phyloP scores from a whole-genome alignment of 2,113 vertebrate species.

The Cavia porcellus region DNA sequence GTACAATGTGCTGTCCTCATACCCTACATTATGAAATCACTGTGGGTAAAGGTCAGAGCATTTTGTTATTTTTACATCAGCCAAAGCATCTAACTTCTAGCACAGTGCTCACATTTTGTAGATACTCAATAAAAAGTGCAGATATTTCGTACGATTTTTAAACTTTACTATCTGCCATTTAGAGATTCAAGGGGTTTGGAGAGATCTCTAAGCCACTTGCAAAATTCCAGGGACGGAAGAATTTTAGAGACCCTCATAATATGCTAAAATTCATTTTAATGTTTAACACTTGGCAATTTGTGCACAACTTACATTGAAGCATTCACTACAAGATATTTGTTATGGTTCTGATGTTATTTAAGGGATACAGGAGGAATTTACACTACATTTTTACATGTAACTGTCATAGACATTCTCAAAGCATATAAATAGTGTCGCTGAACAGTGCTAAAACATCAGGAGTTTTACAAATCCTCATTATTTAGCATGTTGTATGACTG shows the following conservation, averaged over 20 bases:
- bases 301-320: neutral
- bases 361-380: neutral
- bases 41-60: neutral
- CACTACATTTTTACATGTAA: neutral
- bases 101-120: neutral
- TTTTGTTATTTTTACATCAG: neutral
- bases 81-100: neutral
- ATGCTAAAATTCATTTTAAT: neutral
- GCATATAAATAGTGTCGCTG: neutral
- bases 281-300: neutral
- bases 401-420: neutral
- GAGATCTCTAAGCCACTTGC: neutral
- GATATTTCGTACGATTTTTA: neutral
- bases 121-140: neutral
- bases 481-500: conserved; percentile 29
- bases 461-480: conserved; percentile 65
- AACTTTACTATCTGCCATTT: neutral
- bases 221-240: conserved; percentile 25
- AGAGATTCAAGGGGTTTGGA: neutral
- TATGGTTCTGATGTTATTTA: neutral
- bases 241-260: neutral
- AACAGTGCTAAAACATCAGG: neutral
- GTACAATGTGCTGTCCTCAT: neutral
- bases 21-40: neutral
- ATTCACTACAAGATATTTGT: neutral